Conservation (phyloP, 2,113 vertebrate species). For the Laticauda laticaudata region DNA sequence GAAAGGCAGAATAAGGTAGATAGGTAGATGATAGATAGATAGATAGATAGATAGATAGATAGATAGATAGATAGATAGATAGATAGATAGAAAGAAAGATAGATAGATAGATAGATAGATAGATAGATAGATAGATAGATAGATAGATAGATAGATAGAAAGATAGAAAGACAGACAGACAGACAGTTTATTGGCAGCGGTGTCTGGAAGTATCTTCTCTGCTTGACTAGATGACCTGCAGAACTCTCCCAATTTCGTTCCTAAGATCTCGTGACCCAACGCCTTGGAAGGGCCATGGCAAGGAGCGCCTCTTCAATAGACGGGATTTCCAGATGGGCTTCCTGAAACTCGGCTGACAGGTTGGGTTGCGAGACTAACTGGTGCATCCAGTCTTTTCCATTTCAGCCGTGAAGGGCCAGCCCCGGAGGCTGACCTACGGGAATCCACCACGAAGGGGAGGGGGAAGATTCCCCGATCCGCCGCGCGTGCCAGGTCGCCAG, state of each 20-base stretch:
- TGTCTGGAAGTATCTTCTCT: neutral
- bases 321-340: neutral
- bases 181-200: neutral
- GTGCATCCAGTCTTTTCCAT: neutral
- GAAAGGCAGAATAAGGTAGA: neutral
- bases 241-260: neutral
- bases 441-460: neutral
- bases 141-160: no score
- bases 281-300: neutral
- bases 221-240: neutral
- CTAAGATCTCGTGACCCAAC: neutral
- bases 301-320: neutral
- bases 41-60: no score
- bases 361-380: neutral
- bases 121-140: no score
- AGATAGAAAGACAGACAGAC: no score
- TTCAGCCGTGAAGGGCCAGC: neutral
- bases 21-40: no score
- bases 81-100: no score
- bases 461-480: neutral
- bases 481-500: neutral
- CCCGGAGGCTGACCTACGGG: neutral
- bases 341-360: neutral
- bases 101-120: no score
- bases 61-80: no score